These are phyloP conservation scores for Ameiurus melas DNA, from an alignment of 2,113 vertebrate genomes.

Conservation along the genomic window DNA sequence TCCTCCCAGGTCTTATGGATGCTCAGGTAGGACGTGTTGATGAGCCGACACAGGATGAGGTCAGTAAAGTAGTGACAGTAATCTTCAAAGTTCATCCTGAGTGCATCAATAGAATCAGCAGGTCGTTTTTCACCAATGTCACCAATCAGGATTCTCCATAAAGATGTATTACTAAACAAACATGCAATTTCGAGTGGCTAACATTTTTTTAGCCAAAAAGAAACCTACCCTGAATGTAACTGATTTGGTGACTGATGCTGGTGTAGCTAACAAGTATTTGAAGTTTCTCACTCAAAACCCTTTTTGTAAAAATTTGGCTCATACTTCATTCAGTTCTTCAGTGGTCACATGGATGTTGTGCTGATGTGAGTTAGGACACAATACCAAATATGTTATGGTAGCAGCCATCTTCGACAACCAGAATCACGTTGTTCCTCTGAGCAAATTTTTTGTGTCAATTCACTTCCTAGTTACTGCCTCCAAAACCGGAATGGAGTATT, in stretches of 20 bases:
- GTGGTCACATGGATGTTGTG: neutral
- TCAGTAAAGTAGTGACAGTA: constrained; percentile 87
- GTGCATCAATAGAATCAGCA: constrained; percentile 12
- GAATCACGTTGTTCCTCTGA: neutral
- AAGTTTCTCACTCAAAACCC: neutral
- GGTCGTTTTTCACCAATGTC: neutral
- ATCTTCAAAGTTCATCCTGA: constrained; percentile 84
- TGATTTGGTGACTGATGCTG: neutral
- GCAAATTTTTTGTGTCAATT: neutral
- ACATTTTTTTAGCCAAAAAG: neutral
- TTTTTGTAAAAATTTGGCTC: neutral
- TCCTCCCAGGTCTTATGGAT: constrained; percentile 98
- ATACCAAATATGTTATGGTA: neutral
- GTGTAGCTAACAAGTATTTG: neutral
- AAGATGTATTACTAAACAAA: neutral
- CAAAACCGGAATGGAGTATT: neutral
- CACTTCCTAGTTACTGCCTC: neutral
- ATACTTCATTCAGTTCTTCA: neutral
- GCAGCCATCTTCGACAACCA: neutral
- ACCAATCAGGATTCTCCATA: neutral
- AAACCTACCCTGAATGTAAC: neutral
- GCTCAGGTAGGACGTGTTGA: constrained; percentile 93
- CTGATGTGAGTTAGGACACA: neutral
- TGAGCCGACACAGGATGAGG: constrained; percentile 90
- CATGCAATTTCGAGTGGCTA: neutral